Evolutionary conservation across 2,888 invertebrate species (phyloP).

Genomic region (Meloe dianella): DNA sequence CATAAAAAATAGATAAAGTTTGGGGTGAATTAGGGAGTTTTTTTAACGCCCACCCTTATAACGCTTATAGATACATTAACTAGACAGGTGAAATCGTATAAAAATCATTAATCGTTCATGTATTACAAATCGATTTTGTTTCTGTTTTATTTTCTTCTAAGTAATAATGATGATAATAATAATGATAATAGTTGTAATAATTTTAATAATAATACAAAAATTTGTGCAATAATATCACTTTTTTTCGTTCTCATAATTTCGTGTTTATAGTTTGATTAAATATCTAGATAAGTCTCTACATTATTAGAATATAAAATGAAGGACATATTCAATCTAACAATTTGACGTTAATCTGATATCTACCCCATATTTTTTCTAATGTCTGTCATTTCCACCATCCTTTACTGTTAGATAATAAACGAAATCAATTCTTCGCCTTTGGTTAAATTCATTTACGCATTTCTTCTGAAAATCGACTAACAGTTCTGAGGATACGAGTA

Average conservation of each 20-base stretch:
- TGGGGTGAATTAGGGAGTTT: conserved; percentile 36
- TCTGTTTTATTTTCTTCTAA: not conserved
- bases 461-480: not conserved
- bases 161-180: not conserved
- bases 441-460: not conserved
- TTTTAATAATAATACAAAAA: not conserved
- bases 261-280: conserved; percentile 30
- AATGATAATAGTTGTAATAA: not conserved
- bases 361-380: conserved; percentile 28
- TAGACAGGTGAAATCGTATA: conserved; percentile 13
- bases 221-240: conserved; percentile 16
- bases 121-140: not conserved
- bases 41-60: conserved; percentile 35
- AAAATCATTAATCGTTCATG: conserved; percentile 13
- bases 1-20: conserved; percentile 38
- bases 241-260: conserved; percentile 20
- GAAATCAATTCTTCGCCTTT: not conserved
- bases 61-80: conserved; percentile 19
- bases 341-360: conserved; percentile 35
- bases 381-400: conserved; percentile 13
- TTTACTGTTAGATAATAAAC: not conserved
- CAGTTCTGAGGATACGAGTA: too few species aligned
- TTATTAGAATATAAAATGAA: conserved; percentile 30
- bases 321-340: conserved; percentile 35
- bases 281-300: conserved; percentile 29